These are phyloP conservation scores for Pardalotus punctatus DNA, from an alignment of 2,113 vertebrate species.

Conservation along the genomic window DNA sequence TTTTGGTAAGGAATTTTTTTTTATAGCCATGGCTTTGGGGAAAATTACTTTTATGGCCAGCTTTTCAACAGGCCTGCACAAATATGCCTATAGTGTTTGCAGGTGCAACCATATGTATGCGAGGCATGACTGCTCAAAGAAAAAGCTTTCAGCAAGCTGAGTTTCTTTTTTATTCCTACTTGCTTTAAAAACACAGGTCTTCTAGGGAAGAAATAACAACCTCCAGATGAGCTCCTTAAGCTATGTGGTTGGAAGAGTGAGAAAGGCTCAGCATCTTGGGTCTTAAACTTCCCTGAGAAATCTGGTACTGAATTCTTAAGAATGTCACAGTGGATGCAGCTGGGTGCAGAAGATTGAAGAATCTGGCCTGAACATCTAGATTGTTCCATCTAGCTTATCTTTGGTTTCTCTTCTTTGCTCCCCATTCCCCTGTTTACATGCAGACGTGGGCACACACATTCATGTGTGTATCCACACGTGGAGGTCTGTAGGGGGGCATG, in stretches of 20 bases:
- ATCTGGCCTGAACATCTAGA: not conserved
- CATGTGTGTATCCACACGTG: not conserved
- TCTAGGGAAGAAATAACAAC: constrained; percentile 13
- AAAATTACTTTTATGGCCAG: constrained; percentile 28
- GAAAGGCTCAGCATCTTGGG: not conserved
- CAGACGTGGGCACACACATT: not conserved
- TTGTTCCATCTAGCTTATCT: not conserved
- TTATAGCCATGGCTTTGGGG: constrained; percentile 14
- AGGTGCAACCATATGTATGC: constrained; percentile 9
- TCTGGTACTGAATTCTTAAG: not conserved
- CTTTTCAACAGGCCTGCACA: constrained; percentile 8
- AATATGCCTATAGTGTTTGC: not conserved
- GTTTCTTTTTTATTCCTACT: not conserved
- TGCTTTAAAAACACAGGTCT: constrained; percentile 7
- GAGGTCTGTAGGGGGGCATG: not conserved
- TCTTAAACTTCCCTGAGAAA: not conserved
- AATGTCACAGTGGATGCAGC: not conserved
- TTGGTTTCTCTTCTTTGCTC: not conserved
- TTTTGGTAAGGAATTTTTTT: constrained; percentile 20
- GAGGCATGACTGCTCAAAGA: not conserved
- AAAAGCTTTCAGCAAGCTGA: constrained; percentile 15
- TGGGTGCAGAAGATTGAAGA: not conserved
- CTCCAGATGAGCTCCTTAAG: constrained; percentile 30
- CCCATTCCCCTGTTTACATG: not conserved
- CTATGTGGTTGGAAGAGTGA: not conserved